A percentile compares a stretch with the other conserved stretches of the same genome.
Evolutionary conservation across 2,888 invertebrate species (phyloP).

Genomic region (Leptinotarsa rubiginosa): DNA sequence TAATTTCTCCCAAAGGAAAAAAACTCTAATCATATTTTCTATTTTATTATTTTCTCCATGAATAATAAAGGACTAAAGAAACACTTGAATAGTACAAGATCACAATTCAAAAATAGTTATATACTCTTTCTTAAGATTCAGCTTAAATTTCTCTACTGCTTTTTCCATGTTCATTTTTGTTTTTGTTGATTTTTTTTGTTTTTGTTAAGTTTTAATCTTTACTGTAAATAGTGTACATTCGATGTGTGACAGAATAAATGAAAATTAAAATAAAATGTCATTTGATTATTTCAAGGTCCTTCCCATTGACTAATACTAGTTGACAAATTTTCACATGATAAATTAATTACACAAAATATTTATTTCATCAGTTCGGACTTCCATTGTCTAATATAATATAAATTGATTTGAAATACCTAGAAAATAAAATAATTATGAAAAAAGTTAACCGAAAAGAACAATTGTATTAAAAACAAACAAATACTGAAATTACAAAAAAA

Average conservation of each 20-base stretch:
- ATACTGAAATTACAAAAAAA: no score
- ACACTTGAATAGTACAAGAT: constrained; percentile 36
- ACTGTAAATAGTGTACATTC: constrained; percentile 29
- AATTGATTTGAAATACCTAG: no score
- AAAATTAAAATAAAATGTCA: constrained; percentile 7
- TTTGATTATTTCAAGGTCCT: no score
- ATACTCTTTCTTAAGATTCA: constrained; percentile 16
- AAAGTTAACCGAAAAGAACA: no score
- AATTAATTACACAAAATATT: background rate
- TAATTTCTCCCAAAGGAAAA: constrained; percentile 21
- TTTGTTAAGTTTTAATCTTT: constrained; percentile 26
- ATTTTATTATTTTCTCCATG: constrained; percentile 25
- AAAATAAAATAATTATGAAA: no score
- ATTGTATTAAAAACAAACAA: no score
- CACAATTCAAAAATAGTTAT: constrained; percentile 25
- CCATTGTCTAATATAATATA: no score
- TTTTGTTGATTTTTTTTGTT: constrained; percentile 27
- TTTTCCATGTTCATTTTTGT: constrained; percentile 14
- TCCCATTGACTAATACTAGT: no score
- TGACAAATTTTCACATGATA: no score
- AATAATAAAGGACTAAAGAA: constrained; percentile 21
- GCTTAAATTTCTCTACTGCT: constrained; percentile 34
- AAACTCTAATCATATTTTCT: constrained; percentile 11
- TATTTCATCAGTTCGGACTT: no score
- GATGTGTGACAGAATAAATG: constrained; percentile 31